These are phyloP conservation scores for Pogonognathellus flavescens DNA, from an alignment of 1,140 invertebrate genomes.

Conservation along the genomic window DNA sequence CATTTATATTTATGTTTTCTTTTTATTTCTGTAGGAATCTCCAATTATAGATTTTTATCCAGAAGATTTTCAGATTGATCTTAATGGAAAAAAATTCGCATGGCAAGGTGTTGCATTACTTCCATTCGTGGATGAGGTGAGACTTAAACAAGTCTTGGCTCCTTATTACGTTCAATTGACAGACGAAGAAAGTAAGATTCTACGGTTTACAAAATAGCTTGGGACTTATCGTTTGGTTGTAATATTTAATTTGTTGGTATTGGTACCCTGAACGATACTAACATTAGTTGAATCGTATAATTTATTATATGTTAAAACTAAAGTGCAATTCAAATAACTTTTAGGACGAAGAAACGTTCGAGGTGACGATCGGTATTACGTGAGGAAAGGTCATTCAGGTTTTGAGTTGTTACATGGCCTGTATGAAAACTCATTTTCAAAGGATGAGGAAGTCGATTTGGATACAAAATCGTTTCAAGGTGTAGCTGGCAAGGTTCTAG, in stretches of 20 bases:
- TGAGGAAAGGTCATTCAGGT: conserved; percentile 78
- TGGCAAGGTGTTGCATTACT: conserved; percentile 99
- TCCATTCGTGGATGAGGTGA: conserved; percentile 96
- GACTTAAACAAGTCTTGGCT: conserved; percentile 89
- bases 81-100: conserved; percentile 99
- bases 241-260: too few species aligned
- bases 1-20: background rate
- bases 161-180: conserved; percentile 85
- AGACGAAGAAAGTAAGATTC: conserved; percentile 79
- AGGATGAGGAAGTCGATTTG: conserved; percentile 70
- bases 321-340: conserved; percentile 58
- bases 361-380: conserved; percentile 86
- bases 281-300: too few species aligned
- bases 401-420: conserved; percentile 80
- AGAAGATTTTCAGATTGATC: conserved; percentile 96
- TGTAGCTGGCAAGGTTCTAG: conserved; percentile 80
- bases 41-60: conserved; percentile 99
- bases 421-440: conserved; percentile 75
- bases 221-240: too few species aligned
- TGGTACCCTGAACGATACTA: too few species aligned
- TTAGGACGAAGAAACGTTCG: conserved; percentile 75
- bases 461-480: conserved; percentile 77
- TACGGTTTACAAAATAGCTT: background rate
- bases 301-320: too few species aligned
- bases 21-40: conserved; percentile 79